These are phyloP conservation scores for Tachysurus fulvidraco DNA, from an alignment of 2,113 vertebrate genomes.

Conservation along the genomic window DNA sequence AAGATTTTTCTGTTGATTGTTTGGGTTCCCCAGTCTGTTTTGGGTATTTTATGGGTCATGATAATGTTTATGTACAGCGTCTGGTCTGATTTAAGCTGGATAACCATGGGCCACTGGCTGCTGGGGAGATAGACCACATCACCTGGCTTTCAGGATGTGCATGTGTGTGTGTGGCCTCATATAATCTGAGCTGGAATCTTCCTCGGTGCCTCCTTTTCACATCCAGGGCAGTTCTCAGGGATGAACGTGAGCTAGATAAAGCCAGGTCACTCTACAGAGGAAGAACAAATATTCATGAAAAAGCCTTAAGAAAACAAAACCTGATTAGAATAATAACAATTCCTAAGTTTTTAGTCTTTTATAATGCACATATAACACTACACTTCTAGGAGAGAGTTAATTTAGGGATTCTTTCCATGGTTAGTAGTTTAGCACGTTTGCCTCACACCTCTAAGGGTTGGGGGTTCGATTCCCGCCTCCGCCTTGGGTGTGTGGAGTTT, in stretches of 20 bases:
- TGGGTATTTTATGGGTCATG: constrained; percentile 42
- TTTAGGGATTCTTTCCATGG: background rate
- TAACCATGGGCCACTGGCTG: constrained; percentile 45
- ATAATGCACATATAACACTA: background rate
- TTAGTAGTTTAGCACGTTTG: no score
- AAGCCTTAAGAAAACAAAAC: background rate
- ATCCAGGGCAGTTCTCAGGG: constrained; percentile 63
- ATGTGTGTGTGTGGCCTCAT: constrained; percentile 40
- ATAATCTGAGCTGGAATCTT: constrained; percentile 67
- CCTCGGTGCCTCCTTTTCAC: constrained; percentile 43
- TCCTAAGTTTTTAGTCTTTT: background rate
- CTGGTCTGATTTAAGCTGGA: constrained; percentile 44
- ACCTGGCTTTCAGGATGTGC: constrained; percentile 47
- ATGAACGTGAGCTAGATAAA: constrained; percentile 64
- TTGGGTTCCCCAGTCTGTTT: constrained; percentile 16
- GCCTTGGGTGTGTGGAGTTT: no score
- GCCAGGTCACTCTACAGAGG: constrained; percentile 66
- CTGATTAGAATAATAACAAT: background rate
- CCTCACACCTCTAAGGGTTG: no score
- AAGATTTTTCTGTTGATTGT: background rate
- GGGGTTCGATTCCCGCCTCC: no score
- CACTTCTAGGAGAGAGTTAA: background rate
- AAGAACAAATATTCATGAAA: constrained; percentile 16
- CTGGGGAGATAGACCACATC: constrained; percentile 46
- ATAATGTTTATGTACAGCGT: constrained; percentile 58